phyloP scores from a whole-genome alignment of 2,888 invertebrate genomes.

The Furcula furcula region DNA sequence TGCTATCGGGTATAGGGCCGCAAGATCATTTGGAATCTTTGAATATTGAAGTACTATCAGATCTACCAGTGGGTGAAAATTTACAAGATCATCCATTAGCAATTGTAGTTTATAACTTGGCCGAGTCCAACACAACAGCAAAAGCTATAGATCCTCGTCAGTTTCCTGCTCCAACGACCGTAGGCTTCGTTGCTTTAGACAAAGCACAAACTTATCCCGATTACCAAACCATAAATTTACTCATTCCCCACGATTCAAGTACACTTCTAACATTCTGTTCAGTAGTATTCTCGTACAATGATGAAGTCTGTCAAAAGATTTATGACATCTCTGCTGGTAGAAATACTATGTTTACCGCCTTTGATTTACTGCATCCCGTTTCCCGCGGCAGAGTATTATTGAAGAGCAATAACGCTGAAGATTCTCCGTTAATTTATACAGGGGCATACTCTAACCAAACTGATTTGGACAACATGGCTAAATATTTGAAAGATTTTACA shows the following conservation, averaged over 20 bases:
- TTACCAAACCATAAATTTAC: slow-evolving; percentile 26
- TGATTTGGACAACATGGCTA: slow-evolving; percentile 32
- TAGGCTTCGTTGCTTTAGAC: slow-evolving; percentile 23
- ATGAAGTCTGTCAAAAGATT: slow-evolving; percentile 28
- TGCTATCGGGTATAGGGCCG: slow-evolving; percentile 46
- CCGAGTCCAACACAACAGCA: background rate
- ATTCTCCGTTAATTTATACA: slow-evolving; percentile 16
- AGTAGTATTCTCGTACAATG: slow-evolving; percentile 21
- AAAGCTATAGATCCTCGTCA: background rate
- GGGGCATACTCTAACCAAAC: slow-evolving; percentile 8
- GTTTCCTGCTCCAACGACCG: slow-evolving; percentile 21
- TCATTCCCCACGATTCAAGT: slow-evolving; percentile 17
- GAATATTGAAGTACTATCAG: slow-evolving; percentile 24
- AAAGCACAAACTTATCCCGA: slow-evolving; percentile 20
- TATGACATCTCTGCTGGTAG: slow-evolving; percentile 9
- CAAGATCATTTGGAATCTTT: slow-evolving; percentile 23
- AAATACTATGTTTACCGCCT: slow-evolving; percentile 1
- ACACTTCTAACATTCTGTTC: slow-evolving; percentile 26
- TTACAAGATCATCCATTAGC: slow-evolving; percentile 14
- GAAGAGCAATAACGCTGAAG: slow-evolving; percentile 23
- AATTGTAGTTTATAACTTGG: background rate
- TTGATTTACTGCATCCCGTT: slow-evolving; percentile 5
- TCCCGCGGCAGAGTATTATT: slow-evolving; percentile 9
- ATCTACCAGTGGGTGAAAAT: slow-evolving; percentile 11
- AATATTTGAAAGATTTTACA: slow-evolving; percentile 29